These are phyloP conservation scores for Trichosurus vulpecula DNA, from an alignment of 2,797 vertebrate genomes.

Conservation along the genomic window DNA sequence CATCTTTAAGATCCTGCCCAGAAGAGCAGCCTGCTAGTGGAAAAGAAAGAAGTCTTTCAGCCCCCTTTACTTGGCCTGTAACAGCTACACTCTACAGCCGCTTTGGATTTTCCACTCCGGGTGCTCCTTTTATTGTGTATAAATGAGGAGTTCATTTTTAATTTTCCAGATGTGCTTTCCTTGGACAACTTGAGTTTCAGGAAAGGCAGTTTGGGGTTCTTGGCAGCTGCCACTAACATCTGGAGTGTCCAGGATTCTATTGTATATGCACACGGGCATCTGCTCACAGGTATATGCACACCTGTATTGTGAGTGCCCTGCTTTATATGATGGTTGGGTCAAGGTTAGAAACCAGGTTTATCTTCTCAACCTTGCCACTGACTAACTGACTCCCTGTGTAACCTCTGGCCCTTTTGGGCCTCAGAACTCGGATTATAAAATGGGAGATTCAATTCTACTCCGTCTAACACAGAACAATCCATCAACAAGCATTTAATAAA, in stretches of 20 bases:
- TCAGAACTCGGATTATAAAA: background rate
- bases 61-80: background rate
- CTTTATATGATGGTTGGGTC: background rate
- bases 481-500: background rate
- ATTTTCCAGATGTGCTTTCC: constrained; percentile 62
- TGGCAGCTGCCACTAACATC: background rate
- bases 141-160: constrained; percentile 55
- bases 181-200: constrained; percentile 40
- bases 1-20: background rate
- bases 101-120: constrained; percentile 53
- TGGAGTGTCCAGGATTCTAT: background rate
- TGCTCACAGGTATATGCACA: background rate
- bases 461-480: background rate
- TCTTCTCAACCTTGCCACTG: background rate
- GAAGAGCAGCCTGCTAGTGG: constrained; percentile 9
- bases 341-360: background rate
- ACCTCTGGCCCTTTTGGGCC: background rate
- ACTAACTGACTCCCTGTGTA: background rate
- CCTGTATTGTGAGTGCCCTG: background rate
- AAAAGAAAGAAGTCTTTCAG: constrained; percentile 69
- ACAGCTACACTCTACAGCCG: background rate
- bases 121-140: constrained; percentile 48
- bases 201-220: background rate
- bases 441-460: background rate
- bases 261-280: background rate